Base-by-base conservation (phyloP, 2,888 invertebrate genomes). In the Cyclophora punctaria region DNA sequence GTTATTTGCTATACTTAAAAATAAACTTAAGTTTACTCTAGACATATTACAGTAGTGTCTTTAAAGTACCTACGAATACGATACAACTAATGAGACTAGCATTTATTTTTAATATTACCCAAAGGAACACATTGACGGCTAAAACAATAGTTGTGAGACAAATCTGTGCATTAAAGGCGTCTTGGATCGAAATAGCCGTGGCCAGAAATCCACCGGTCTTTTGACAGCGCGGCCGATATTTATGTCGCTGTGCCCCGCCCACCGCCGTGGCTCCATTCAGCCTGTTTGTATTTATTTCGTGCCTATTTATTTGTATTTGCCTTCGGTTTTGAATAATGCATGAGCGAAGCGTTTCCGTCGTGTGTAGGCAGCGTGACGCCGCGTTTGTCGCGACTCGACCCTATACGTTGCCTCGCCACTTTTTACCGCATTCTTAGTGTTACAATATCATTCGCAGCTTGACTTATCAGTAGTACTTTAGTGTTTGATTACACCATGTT, bases 361-460 rank as follows among this genome's bases (percentile, higher is more conserved):
- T 84, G 87, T 84, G 87, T 87, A 88, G 87, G 88, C 86, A 78
- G 87, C 87, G 83, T 88, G 88, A 87, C 87, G 87, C 87, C 87
- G 74, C 71, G 70, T 69, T 68, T 64, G 64, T 68, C 67, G 63
- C 59, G 47, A 43, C 42, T 4, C 44, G 67, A 67, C 70, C 69
- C 70, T 71, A 56, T 55, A 48, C 52, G 63, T 70, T 63, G 48
- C 65, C 66, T 71, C 60, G 62, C 63, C 69, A 70, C 59, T 74
- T 75, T 69, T 69, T 48, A 41, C 49, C 45, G 2, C 41, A 43
- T 47, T 55, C 48, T 54, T 45, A 51, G 41, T 45, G 46, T 49
- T 40, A 7, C n/a, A 44, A 47, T 42, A n/a, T 42, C n/a, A 42
- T 42, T 7, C 42, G 20, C 20, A 20, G 20, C 20, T 37, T 37